A percentile compares a stretch with the other conserved stretches of the same genome.
These are phyloP conservation scores for Poecilus cupreus DNA, from an alignment of 2,888 invertebrate genomes.

Conservation along the genomic window DNA sequence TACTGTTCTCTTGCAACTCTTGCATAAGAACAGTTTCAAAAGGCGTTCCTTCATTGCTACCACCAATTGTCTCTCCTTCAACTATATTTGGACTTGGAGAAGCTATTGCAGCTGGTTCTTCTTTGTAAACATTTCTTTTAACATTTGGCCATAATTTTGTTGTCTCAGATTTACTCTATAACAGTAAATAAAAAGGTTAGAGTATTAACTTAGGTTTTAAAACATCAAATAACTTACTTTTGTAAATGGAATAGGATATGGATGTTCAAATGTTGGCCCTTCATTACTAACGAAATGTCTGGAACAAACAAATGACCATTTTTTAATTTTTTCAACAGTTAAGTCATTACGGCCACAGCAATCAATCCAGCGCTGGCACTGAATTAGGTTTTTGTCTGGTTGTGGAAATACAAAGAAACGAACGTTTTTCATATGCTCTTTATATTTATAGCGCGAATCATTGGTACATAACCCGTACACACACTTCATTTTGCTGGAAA, in stretches of 20 bases:
- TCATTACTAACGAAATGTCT: not conserved
- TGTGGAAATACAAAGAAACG: not conserved
- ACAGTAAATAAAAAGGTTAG: not conserved
- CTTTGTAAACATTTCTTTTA: not conserved
- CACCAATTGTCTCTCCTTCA: too few species aligned
- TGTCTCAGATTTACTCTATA: not conserved
- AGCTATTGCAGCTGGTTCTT: too few species aligned
- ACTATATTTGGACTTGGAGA: too few species aligned
- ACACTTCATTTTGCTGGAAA: too few species aligned
- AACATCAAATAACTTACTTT: not conserved
- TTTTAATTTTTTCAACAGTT: not conserved
- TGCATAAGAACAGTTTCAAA: too few species aligned
- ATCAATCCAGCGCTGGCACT: not conserved
- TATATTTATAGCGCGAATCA: not conserved
- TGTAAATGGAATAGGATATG: not conserved
- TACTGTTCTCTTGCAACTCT: too few species aligned
- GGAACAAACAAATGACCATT: not conserved
- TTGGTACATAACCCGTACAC: not conserved
- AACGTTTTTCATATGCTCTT: not conserved
- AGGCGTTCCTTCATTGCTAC: too few species aligned
- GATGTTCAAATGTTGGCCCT: not conserved
- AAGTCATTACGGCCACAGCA: not conserved
- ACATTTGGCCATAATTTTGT: not conserved
- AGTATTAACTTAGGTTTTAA: not conserved
- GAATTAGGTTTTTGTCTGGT: not conserved